Evolutionary conservation across 1,140 invertebrate genomes (phyloP).

Genomic region (Aphidius gifuensis): DNA sequence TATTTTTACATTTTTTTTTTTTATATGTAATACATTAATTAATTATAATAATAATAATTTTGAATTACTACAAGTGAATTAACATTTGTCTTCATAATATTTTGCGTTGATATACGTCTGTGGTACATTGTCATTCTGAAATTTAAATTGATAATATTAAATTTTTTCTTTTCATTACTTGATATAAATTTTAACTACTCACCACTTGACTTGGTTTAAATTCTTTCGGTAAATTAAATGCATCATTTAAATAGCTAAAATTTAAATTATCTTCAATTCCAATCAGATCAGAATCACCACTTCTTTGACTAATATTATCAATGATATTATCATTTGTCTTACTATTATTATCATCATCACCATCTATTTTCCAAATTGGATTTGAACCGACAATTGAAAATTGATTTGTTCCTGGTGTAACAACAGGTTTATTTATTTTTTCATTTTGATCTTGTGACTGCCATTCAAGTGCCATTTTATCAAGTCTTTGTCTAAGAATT

Average conservation of each 20-base stretch:
- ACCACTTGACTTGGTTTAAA: constrained; percentile 9
- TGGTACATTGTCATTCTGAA: neutral
- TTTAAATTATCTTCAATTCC: constrained; percentile 64
- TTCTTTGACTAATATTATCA: constrained; percentile 51
- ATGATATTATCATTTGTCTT: too few relatives aligned
- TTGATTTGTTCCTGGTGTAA: constrained; percentile 65
- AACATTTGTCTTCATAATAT: neutral
- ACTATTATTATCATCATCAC: too few relatives aligned
- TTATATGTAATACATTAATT: too few relatives aligned
- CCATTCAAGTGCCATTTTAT: constrained; percentile 56
- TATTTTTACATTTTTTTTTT: too few relatives aligned
- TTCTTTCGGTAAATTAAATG: constrained; percentile 3
- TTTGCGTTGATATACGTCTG: neutral
- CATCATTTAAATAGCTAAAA: constrained; percentile 47
- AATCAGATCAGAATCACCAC: constrained; percentile 63
- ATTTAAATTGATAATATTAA: neutral
- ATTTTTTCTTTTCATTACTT: neutral
- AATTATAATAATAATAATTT: too few relatives aligned
- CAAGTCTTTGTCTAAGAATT: constrained; percentile 55
- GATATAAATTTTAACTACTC: neutral
- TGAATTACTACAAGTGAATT: too few relatives aligned
- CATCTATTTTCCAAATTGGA: constrained; percentile 57
- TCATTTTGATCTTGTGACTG: constrained; percentile 64
- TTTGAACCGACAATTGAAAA: constrained; percentile 67
- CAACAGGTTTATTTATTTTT: constrained; percentile 56